A percentile compares a stretch with the other conserved stretches of the same genome.
Conservation (phyloP, 2,113 vertebrate species). For the Okapia johnstoni region DNA sequence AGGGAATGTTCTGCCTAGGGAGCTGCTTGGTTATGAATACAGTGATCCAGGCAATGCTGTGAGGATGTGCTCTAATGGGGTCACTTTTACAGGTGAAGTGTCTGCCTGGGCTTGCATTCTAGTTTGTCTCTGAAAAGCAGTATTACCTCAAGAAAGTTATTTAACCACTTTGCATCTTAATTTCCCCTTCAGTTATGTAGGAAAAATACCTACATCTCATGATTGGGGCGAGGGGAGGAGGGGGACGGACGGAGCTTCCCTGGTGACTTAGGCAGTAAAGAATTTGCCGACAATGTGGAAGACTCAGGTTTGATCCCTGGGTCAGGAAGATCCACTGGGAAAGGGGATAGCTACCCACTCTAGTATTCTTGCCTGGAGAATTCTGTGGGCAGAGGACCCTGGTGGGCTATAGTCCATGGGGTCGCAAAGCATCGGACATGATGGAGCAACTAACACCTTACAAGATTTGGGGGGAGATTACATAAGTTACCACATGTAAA, state of each 20-base stretch:
- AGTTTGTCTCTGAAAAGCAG: neutral
- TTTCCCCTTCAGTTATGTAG: neutral
- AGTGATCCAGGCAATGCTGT: neutral
- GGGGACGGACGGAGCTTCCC: neutral
- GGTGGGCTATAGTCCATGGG: neutral
- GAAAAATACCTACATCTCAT: neutral
- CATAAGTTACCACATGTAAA: neutral
- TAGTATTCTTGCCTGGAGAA: neutral
- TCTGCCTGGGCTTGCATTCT: neutral
- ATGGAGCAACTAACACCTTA: neutral
- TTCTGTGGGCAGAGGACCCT: neutral
- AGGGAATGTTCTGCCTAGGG: neutral
- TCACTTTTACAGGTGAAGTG: neutral
- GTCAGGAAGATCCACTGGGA: neutral
- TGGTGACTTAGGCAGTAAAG: neutral
- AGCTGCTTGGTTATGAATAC: neutral
- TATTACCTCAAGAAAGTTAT: neutral
- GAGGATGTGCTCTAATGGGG: neutral
- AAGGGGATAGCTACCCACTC: neutral
- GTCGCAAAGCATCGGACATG: neutral
- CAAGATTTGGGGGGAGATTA: neutral
- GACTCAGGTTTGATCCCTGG: neutral
- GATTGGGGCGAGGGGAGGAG: accelerated
- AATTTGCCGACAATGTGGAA: neutral
- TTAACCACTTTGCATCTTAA: neutral